Evolutionary conservation across 2,888 invertebrate species (phyloP).

Genomic region (Athalia circularis): DNA sequence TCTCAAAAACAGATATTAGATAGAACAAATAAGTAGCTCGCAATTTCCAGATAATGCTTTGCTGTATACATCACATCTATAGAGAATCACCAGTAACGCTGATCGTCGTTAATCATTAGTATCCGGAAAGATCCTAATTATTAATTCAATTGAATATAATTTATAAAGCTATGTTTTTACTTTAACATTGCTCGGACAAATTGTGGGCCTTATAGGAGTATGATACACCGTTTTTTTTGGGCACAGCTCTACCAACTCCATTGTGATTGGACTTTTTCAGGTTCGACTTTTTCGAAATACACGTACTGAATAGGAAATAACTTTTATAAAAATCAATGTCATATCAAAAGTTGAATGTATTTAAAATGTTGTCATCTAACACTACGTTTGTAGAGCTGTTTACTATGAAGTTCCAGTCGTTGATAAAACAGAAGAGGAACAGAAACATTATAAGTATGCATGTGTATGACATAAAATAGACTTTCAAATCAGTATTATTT

Average conservation of each 20-base stretch:
- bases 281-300: not conserved
- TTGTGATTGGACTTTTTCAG: constrained; percentile 43
- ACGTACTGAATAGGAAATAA: constrained; percentile 26
- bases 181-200: constrained; percentile 51
- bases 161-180: constrained; percentile 47
- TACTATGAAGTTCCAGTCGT: constrained; percentile 30
- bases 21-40: not conserved
- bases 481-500: not conserved
- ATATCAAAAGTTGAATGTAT: constrained; percentile 25
- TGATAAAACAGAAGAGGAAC: constrained; percentile 3
- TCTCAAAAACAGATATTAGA: constrained; percentile 3
- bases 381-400: constrained; percentile 2
- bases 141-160: constrained; percentile 2
- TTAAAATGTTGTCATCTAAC: constrained; percentile 22
- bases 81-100: constrained; percentile 4
- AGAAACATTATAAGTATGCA: not conserved
- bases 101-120: not conserved
- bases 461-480: too few species aligned
- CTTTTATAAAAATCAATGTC: constrained; percentile 28
- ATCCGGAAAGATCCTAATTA: not conserved
- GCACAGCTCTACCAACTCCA: constrained; percentile 62
- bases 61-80: not conserved
- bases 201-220: constrained; percentile 48
- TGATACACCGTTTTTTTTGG: constrained; percentile 49
- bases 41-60: not conserved